Evolutionary conservation across 2,113 vertebrate genomes (phyloP), one percentile per base, ranked within the genome.

Genomic region (Pyrgilauda ruficollis): DNA sequence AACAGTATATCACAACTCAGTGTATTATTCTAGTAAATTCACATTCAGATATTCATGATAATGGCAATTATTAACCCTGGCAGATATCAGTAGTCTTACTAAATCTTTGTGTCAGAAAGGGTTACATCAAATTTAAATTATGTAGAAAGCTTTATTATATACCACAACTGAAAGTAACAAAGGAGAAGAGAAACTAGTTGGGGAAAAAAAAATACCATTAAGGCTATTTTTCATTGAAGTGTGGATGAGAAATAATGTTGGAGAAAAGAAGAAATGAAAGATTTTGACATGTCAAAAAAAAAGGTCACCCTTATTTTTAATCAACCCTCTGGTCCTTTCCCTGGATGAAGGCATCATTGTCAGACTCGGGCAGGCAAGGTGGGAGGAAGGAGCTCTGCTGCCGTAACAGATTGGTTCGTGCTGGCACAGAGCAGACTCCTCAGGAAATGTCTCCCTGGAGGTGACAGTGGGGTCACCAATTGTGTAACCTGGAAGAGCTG

Each of bases 261-360:
- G 26, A 62, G 68, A 81, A 86, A 92, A 96, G 63, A 94, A 87
- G 72, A 94, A 95, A 89, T 89, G 80, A 91, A 96, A 86, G 33
- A 70, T 89, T 95, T 67, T 91, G 81, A 70, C 56, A 61, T 85
- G 77, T 93, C 70, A 87, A 64, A 92, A 93, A 90, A 83, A 89
- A 93, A 94, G 87, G 83, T 87, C 87, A 80, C 75, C 88, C 69
- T 91, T 94, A 77, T 82, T 88, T 95, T 94, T 90, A 94, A 85
- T 95, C 88, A 68, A 11, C 31, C 43, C 61, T 82, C 61, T 91
- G 68, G 52, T 74, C 68, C 58, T 96, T 90, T 91, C 62, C 12
- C 4, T 84, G 69, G 77, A 52, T 93, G 33, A 80, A 85, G 62
- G 93, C 78, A 47, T 80, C 77, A 41, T 66, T 83, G 82, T 82